Base-by-base conservation (phyloP, 2,888 invertebrate species). In the Epinotia demarniana region DNA sequence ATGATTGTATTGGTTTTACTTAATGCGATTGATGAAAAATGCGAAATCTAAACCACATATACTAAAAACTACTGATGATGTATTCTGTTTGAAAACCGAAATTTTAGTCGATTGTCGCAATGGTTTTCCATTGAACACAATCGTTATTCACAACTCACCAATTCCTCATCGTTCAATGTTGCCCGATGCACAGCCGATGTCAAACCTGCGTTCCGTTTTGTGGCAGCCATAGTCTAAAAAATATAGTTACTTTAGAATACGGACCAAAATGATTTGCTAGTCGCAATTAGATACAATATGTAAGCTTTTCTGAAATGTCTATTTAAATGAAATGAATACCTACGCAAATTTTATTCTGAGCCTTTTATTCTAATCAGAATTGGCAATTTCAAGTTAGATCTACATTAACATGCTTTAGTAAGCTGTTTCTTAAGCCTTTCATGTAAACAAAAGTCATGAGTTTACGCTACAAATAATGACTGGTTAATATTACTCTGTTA, bases 111-210 rank as follows among this genome's bases (percentile, higher is more conserved):
- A 39, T 39, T 39, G 9, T 39, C 39, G 39, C 39, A 39, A 39
- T 39, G 39, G 9, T 39, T 39, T 39, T 39, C 39, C 8, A 39
- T 39, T 39, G 9, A 39, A 8, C 9, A 39, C 39, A 9, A 39
- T 39, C 0, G 6, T 33, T 33, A 58, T 33, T n/a, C 16, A 16
- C 11, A 66, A 94, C 97, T 96, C 95, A 99, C 99, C 97, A 99
- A 92, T 95, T 99, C 99, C 93, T 99, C 99, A 92, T 99, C 99
- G 88, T 99, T 99, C 73, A 99, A 95, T 0, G 99, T 99, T 62
- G 99, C 99, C 82, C 99, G 95, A 71, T 99, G 99, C 39, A 99
- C 98, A 49, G 99, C 99, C 67, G 99, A 99, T 75, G 99, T 99
- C 84, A 99, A 95, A 80, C 99, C 99, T 78, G 99, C 98, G 92